Percentiles rank a stretch among this genome's conserved stretches.
These are phyloP conservation scores for Coenonympha glycerion DNA, from an alignment of 2,888 invertebrate genomes.

Conservation along the genomic window DNA sequence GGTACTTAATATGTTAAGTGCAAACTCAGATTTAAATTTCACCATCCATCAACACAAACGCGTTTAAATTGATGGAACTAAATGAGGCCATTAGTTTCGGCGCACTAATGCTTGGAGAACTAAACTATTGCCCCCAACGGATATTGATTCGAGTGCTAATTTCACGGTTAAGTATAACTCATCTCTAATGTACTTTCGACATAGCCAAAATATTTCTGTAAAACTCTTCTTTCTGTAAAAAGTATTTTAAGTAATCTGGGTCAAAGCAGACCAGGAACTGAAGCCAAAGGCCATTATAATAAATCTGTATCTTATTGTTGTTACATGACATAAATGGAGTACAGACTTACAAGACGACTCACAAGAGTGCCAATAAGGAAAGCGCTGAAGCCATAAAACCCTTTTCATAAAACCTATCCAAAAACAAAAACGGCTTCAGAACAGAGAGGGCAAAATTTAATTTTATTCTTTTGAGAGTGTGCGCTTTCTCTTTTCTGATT, in stretches of 20 bases:
- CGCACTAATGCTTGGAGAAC: background rate
- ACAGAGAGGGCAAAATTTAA: too few species aligned
- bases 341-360: too few species aligned
- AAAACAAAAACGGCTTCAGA: background rate
- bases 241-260: background rate
- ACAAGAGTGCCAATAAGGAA: background rate
- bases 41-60: too few species aligned
- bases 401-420: background rate
- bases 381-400: background rate
- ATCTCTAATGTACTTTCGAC: too few species aligned
- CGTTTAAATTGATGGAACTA: background rate
- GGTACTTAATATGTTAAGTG: too few species aligned
- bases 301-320: background rate
- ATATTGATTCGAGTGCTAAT: too few species aligned
- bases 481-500: too few species aligned
- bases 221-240: background rate
- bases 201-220: too few species aligned
- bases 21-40: too few species aligned
- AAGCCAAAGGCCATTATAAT: background rate
- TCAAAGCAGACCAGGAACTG: background rate
- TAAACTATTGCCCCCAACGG: background rate
- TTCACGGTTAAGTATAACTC: too few species aligned
- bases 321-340: slow-evolving; percentile 1
- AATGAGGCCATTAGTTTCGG: background rate
- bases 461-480: too few species aligned